phyloP scores from a whole-genome alignment of 1,140 invertebrate genomes.

The Zaprionus capensis region DNA sequence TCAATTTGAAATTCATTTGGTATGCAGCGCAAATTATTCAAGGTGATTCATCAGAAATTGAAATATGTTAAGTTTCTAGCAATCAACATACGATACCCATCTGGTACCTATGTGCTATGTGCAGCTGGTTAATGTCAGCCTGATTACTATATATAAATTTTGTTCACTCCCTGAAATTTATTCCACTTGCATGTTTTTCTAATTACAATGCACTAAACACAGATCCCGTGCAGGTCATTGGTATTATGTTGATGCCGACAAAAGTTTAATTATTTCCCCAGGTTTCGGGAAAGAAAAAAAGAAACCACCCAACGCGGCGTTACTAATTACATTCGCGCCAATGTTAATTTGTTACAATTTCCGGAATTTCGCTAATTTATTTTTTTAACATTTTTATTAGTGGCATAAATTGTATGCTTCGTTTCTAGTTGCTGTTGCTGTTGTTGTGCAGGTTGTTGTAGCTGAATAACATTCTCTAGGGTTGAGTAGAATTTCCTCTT shows the following conservation, averaged over 20 bases:
- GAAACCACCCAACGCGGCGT: conserved; percentile 51
- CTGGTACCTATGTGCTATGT: not conserved
- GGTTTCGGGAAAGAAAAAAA: conserved; percentile 28
- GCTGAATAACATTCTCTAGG: conserved; percentile 34
- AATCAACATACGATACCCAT: not conserved
- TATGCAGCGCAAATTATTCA: conserved; percentile 29
- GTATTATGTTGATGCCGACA: conserved; percentile 2
- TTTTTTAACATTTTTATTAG: conserved; percentile 76
- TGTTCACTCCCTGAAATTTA: conserved; percentile 1
- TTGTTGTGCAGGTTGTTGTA: conserved; percentile 3
- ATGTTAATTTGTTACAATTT: conserved; percentile 83
- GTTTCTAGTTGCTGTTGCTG: conserved; percentile 16
- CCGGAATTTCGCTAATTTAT: conserved; percentile 82
- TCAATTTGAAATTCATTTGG: conserved; percentile 30
- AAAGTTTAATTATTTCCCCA: conserved; percentile 38
- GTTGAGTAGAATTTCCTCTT: conserved; percentile 57
- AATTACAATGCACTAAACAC: conserved; percentile 21
- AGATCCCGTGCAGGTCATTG: not conserved
- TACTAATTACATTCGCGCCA: conserved; percentile 80
- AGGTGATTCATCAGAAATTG: conserved; percentile 35
- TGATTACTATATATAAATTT: conserved; percentile 4
- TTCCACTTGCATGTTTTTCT: conserved; percentile 26
- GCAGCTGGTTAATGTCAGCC: conserved; percentile 17
- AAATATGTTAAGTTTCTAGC: not conserved
- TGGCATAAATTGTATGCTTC: conserved; percentile 65